phyloP scores from a whole-genome alignment of 2,113 vertebrate species.

The Petrocephalus microphthalmus region DNA sequence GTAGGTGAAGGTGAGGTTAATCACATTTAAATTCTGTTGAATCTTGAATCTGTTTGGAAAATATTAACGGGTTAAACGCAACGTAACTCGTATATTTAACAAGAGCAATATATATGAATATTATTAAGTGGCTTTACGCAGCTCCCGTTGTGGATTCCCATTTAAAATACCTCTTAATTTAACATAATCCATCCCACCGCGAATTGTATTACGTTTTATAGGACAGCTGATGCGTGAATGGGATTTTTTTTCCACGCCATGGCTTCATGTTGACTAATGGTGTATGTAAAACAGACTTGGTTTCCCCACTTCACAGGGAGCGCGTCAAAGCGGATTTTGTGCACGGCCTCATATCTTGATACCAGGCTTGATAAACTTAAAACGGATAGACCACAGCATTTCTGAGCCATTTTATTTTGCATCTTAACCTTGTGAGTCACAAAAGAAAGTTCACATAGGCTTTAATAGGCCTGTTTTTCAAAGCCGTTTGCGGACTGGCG shows the following conservation, averaged over 20 bases:
- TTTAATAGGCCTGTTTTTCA: not conserved
- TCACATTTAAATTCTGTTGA: not conserved
- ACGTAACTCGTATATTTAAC: not conserved
- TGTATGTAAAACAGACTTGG: not conserved
- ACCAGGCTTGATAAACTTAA: not conserved
- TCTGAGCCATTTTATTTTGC: not conserved
- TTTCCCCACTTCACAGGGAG: not conserved
- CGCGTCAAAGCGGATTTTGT: slow-evolving; percentile 10
- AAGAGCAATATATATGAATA: not conserved
- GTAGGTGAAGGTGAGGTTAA: not conserved
- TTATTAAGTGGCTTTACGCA: not conserved
- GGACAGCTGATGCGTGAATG: not conserved
- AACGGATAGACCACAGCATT: not conserved
- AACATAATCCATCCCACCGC: not conserved
- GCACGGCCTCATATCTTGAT: not conserved
- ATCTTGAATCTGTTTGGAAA: not conserved
- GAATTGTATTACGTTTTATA: not conserved
- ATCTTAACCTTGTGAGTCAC: slow-evolving; percentile 5
- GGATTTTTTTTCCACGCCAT: not conserved
- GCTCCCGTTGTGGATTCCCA: not conserved
- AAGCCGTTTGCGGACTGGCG: not conserved
- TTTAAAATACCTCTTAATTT: not conserved
- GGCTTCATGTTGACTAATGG: not conserved
- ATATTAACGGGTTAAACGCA: not conserved
- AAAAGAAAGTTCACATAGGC: not conserved